Base-by-base conservation (phyloP, 2,888 invertebrate species). In the Melipona beecheii region DNA sequence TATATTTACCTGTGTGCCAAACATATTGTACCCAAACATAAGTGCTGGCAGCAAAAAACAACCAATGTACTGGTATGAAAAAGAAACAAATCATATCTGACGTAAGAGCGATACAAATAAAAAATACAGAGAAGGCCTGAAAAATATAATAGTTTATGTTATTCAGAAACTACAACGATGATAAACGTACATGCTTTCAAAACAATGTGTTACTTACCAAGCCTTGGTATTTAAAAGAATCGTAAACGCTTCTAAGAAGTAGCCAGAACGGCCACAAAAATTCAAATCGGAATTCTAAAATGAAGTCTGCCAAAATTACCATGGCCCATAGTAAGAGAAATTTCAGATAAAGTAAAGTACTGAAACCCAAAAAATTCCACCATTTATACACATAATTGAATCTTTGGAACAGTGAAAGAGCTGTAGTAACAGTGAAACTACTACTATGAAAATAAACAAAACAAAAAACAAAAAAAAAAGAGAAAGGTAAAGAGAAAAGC, bases 261-360 rank as follows among this genome's bases (percentile, higher is more conserved):
- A 99, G 97, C 98, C 99, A 99, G 95, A 99, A 98, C 76, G 99
- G 99, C 99, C 99, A 99, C 94, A 99, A 96, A 95, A 99, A 99
- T 96, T 99, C 99, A 96, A 99, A 99, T 93, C 99, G 97, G 96
- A 99, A 99, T 95, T 99, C 99, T 95, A 99, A 96, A 96, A 99
- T 97, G 95, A 98, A 99, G 95, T 99, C 99, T 90, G 98, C 98
- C 95, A 98, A 96, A 94, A 99, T 97, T 92, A 99, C 98, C 95
- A 98, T 96, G 91, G 97, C 97, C 99, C 99, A 99, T 95, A 99
- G 96, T 95, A 98, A 96, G 93, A 99, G 96, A 96, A 99, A 98
- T 96, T 98, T 99, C 95, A 99, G 95, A 96, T 99, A 99, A 95
- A 98, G 96, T 95, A 99, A 96, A 93, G 98, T 97, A 95, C 98